Conservation (phyloP, 2,888 invertebrate species). For the Perithous albicinctus region DNA sequence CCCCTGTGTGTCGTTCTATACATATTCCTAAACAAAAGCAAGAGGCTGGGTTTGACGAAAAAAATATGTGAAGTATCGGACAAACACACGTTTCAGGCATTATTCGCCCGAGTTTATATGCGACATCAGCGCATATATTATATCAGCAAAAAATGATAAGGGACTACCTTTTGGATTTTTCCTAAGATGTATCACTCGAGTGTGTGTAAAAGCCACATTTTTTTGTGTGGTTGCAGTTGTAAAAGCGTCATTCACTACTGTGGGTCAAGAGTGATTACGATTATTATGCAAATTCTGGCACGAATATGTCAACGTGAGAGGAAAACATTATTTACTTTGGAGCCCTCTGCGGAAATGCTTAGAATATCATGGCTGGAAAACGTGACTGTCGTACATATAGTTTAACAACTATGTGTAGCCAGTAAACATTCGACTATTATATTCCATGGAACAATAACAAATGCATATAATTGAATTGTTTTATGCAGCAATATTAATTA, state of each 20-base stretch:
- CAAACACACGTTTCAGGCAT: slow-evolving; percentile 20
- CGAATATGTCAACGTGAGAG: slow-evolving; percentile 13
- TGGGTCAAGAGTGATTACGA: slow-evolving; percentile 6
- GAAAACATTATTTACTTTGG: not conserved
- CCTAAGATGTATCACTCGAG: not conserved
- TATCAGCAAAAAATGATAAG: slow-evolving; percentile 1
- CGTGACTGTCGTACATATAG: not conserved
- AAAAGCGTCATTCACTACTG: not conserved
- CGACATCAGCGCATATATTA: slow-evolving; percentile 30
- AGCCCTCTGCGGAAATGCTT: not conserved
- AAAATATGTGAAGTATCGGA: slow-evolving; percentile 11
- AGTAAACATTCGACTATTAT: not conserved
- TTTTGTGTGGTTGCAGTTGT: too few species aligned
- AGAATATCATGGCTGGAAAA: not conserved
- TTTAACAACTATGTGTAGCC: not conserved
- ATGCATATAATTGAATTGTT: not conserved
- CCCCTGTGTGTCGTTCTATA: not conserved
- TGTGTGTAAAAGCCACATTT: not conserved
- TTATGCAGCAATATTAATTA: too few species aligned
- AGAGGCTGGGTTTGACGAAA: not conserved
- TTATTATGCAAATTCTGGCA: slow-evolving; percentile 11
- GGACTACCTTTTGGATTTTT: not conserved
- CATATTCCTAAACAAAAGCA: slow-evolving; percentile 26
- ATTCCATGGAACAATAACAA: too few species aligned
- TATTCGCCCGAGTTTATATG: slow-evolving; percentile 9